Conservation (phyloP, 2,888 invertebrate species). For the Carterocephalus palaemon region DNA sequence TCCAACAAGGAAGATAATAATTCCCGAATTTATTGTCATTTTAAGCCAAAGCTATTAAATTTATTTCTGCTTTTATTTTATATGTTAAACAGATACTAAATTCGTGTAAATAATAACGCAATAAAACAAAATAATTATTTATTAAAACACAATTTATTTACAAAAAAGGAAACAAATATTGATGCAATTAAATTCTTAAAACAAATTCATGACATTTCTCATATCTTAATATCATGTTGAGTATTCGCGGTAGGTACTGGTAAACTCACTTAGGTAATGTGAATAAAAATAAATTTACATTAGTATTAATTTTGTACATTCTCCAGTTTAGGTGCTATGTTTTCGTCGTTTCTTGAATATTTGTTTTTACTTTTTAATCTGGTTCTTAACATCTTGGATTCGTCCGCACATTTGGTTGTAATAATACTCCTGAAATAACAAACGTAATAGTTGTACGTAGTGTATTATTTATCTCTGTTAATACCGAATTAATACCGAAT, state of each 20-base stretch:
- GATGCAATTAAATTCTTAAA: too few species aligned
- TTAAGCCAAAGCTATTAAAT: constrained; percentile 10
- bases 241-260: too few species aligned
- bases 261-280: too few species aligned
- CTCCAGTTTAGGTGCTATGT: constrained; percentile 12
- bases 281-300: background rate
- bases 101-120: too few species aligned
- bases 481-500: too few species aligned
- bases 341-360: constrained; percentile 26
- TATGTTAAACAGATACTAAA: constrained; percentile 2
- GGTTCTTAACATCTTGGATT: constrained; percentile 79
- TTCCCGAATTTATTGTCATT: background rate
- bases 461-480: too few species aligned
- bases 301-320: constrained; percentile 6
- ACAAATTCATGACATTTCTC: too few species aligned
- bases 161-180: too few species aligned
- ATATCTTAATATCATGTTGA: too few species aligned
- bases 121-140: background rate
- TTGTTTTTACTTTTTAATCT: constrained; percentile 52
- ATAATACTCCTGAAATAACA: constrained; percentile 70
- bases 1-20: constrained; percentile 55
- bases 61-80: constrained; percentile 22
- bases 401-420: constrained; percentile 82
- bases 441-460: too few species aligned
- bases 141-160: too few species aligned